Evolutionary conservation across 1,140 invertebrate genomes (phyloP).

Genomic region (Euschistus heros): DNA sequence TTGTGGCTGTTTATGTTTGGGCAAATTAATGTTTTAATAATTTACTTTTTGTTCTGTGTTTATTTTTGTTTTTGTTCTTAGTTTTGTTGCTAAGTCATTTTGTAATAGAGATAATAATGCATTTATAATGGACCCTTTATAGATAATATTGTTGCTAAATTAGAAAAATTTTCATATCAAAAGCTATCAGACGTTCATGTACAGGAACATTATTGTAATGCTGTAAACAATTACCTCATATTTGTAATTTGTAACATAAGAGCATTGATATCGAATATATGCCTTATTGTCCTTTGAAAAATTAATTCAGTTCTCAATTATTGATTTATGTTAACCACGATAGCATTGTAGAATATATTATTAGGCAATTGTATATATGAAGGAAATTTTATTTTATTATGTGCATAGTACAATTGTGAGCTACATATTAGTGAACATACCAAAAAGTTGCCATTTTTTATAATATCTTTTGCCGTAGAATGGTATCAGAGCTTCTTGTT

Average conservation of each 20-base stretch:
- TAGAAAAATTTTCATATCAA: neutral
- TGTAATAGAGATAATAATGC: neutral
- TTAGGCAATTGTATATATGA: conserved; percentile 1
- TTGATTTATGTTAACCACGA: neutral
- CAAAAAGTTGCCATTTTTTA: neutral
- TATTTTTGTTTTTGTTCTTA: no score
- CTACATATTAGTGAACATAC: neutral
- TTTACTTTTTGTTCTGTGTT: no score
- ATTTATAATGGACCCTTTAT: neutral
- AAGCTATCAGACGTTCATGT: neutral
- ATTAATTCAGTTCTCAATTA: neutral
- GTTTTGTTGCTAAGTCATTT: no score
- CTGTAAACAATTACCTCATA: neutral
- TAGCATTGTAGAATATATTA: conserved; percentile 2
- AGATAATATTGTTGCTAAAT: neutral
- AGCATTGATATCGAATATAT: neutral
- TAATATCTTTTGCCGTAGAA: neutral
- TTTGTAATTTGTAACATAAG: neutral
- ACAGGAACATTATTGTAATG: neutral
- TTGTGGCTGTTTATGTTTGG: no score
- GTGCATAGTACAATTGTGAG: neutral
- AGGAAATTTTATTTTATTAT: conserved; percentile 9
- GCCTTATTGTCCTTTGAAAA: conserved; percentile 1
- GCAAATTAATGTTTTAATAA: no score
- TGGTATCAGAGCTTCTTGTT: neutral